Conservation (phyloP, 2,888 invertebrate species). For the Clusia tigrina region DNA sequence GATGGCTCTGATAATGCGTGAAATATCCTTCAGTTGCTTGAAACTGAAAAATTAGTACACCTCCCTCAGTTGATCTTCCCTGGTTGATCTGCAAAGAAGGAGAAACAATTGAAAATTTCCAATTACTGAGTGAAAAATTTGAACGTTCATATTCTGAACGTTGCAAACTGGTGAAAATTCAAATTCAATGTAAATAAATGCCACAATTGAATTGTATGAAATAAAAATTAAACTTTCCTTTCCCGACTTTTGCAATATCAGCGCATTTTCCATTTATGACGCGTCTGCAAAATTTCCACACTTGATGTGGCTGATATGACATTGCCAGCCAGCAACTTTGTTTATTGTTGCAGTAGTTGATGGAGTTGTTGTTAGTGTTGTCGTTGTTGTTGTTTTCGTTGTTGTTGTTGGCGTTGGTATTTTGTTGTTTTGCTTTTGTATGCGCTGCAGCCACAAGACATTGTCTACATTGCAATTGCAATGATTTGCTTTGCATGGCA, state of each 20-base stretch:
- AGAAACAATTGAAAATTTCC: too few species aligned
- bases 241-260: constrained; percentile 5
- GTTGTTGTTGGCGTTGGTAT: background rate
- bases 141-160: too few species aligned
- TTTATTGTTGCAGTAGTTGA: background rate
- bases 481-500: constrained; percentile 24
- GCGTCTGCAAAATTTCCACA: constrained; percentile 19
- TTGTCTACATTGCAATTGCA: constrained; percentile 26
- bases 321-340: constrained; percentile 9
- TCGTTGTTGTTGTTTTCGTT: background rate
- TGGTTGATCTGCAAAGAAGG: too few species aligned
- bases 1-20: too few species aligned
- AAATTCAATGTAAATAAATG: too few species aligned
- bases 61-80: too few species aligned
- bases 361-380: background rate
- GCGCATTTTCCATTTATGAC: constrained; percentile 13
- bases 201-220: too few species aligned
- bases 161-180: too few species aligned
- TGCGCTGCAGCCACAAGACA: constrained; percentile 14
- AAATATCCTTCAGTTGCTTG: too few species aligned
- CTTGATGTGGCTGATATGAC: constrained; percentile 13
- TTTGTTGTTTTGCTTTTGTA: background rate
- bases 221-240: background rate
- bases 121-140: too few species aligned
- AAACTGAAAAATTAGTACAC: too few species aligned